phyloP scores from a whole-genome alignment of 2,113 vertebrate species.

The Onychorhynchus coronatus region DNA sequence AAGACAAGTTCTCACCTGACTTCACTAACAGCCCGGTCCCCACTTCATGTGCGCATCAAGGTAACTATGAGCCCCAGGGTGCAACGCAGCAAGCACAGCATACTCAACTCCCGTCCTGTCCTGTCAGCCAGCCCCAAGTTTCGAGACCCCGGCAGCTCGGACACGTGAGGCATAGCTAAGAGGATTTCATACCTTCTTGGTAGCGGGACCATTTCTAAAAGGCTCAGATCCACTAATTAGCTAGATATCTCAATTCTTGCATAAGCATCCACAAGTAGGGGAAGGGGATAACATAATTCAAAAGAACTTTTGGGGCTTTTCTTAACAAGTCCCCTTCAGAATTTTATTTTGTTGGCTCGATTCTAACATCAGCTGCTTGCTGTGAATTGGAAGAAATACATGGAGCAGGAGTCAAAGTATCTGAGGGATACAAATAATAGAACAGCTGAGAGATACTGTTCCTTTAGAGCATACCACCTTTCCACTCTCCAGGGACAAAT shows the following conservation, averaged over 20 bases:
- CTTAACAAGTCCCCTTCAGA: not conserved
- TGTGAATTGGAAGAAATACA: conserved; percentile 28
- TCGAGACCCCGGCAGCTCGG: not conserved
- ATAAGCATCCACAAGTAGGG: not conserved
- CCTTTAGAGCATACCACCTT: not conserved
- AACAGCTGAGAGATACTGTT: not conserved
- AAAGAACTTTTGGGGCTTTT: not conserved
- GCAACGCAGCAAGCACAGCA: not conserved
- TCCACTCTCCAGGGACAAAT: not conserved
- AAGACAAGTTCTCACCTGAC: not conserved
- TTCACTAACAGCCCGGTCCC: fast-evolving
- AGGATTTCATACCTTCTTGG: not conserved
- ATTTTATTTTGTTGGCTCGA: conserved; percentile 43
- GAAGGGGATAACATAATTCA: not conserved
- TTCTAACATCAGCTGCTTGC: conserved; percentile 51
- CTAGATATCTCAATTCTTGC: fast-evolving
- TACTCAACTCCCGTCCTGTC: not conserved
- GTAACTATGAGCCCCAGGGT: not conserved
- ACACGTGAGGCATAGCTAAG: not conserved
- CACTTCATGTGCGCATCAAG: fast-evolving
- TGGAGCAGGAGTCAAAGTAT: not conserved
- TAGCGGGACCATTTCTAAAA: not conserved
- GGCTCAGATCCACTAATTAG: not conserved
- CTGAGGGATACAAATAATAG: not conserved
- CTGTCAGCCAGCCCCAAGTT: not conserved